Evolutionary conservation across 2,888 invertebrate genomes (phyloP).

Genomic region (Eupelmus urozonus): DNA sequence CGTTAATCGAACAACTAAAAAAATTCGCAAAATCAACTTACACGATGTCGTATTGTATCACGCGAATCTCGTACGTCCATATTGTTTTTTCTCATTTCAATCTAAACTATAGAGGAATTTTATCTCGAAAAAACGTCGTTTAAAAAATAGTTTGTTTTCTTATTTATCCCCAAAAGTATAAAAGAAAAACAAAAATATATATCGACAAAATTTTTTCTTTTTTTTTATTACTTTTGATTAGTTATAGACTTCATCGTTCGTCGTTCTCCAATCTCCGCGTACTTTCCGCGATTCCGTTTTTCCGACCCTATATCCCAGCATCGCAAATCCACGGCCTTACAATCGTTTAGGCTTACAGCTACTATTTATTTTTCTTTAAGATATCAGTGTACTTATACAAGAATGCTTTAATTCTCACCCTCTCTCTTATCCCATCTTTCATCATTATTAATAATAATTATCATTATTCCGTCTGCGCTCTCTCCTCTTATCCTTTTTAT

Average conservation of each 20-base stretch:
- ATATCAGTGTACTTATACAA: conserved; percentile 75
- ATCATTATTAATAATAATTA: conserved; percentile 33
- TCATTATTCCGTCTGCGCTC: conserved; percentile 34
- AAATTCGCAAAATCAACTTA: background rate
- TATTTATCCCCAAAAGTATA: conserved; percentile 17
- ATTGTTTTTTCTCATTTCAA: background rate
- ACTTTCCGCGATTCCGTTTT: conserved; percentile 29
- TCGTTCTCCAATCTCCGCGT: conserved; percentile 10
- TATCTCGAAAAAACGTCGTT: conserved; percentile 44
- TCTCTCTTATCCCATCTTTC: conserved; percentile 41
- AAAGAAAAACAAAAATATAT: conserved; percentile 37
- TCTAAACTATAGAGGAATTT: conserved; percentile 47
- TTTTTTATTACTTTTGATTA: conserved; percentile 49
- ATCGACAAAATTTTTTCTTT: conserved; percentile 31
- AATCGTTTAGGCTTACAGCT: conserved; percentile 74
- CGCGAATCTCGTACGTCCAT: background rate
- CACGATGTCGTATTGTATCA: background rate
- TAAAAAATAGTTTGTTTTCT: conserved; percentile 55
- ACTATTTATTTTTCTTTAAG: conserved; percentile 69
- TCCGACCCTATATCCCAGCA: conserved; percentile 27
- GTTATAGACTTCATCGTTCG: background rate
- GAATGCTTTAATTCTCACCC: conserved; percentile 65
- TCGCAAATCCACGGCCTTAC: conserved; percentile 71
- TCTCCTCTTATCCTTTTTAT: background rate
- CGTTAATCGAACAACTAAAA: conserved; percentile 58